Percentiles rank a stretch among this genome's conserved stretches.
Conservation (phyloP, 2,113 vertebrate species). For the Ammospiza nelsoni region DNA sequence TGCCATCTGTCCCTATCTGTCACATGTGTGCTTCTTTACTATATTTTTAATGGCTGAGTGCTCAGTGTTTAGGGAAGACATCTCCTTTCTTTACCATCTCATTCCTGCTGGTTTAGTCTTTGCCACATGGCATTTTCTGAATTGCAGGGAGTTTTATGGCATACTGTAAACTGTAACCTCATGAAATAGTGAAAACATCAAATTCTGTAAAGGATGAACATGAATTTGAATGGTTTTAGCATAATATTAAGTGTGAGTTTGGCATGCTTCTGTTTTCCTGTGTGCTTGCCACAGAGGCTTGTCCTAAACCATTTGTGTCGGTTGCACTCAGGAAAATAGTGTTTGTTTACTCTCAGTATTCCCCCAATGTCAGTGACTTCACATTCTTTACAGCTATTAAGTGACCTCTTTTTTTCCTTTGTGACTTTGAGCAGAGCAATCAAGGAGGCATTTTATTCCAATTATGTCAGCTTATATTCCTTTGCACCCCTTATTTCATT, state of each 20-base stretch:
- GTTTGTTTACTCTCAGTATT: not conserved
- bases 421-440: not conserved
- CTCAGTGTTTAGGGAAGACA: not conserved
- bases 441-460: not conserved
- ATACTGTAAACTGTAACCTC: not conserved
- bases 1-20: not conserved
- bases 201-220: not conserved
- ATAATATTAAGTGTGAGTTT: not conserved
- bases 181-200: not conserved
- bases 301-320: not conserved
- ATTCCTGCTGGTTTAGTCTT: not conserved
- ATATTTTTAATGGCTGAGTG: not conserved
- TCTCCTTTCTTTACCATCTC: not conserved
- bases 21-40: not conserved
- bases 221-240: not conserved
- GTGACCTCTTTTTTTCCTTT: not conserved
- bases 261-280: not conserved
- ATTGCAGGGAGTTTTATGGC: not conserved
- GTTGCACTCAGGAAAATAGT: not conserved
- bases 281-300: not conserved
- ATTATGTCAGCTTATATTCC: not conserved
- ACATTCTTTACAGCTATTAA: not conserved
- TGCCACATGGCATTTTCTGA: not conserved
- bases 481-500: not conserved
- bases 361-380: not conserved